Evolutionary conservation across 1,140 invertebrate species (phyloP).

Genomic region (Drosophila kanapiae): DNA sequence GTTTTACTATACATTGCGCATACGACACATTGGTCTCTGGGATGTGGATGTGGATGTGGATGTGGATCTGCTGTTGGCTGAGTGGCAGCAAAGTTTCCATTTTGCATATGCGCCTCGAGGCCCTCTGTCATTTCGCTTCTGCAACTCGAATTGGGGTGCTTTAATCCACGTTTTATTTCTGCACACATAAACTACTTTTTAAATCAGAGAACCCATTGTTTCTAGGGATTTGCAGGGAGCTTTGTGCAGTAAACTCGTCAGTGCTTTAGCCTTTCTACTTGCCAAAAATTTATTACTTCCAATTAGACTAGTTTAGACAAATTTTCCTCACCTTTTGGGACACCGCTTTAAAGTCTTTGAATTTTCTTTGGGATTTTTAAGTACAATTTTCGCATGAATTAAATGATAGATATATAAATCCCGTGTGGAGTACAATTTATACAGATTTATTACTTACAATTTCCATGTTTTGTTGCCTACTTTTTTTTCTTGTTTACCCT

Average conservation of each 20-base stretch:
- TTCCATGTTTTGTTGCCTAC: not conserved
- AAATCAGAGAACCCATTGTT: slow-evolving; percentile 38
- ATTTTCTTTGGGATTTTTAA: not conserved
- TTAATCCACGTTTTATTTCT: slow-evolving; percentile 46
- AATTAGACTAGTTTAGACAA: not conserved
- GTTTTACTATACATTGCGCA: slow-evolving; percentile 75
- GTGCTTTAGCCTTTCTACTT: not conserved
- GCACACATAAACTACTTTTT: slow-evolving; percentile 45
- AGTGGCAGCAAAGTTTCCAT: slow-evolving; percentile 64
- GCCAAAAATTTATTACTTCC: not conserved
- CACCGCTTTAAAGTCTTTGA: not conserved
- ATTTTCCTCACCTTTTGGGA: not conserved
- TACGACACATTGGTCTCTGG: slow-evolving; percentile 67
- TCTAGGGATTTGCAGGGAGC: slow-evolving; percentile 26
- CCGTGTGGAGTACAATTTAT: not conserved
- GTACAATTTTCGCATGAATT: not conserved
- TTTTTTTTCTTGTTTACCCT: not conserved
- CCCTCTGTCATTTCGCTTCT: slow-evolving; percentile 57
- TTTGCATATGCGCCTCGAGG: slow-evolving; percentile 75
- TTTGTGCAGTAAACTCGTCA: slow-evolving; percentile 6
- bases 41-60: slow-evolving; percentile 13
- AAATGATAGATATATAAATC: not conserved
- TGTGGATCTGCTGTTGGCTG: slow-evolving; percentile 46
- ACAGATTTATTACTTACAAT: slow-evolving; percentile 8
- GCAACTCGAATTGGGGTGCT: slow-evolving; percentile 32